Percentiles rank a stretch among this genome's conserved stretches.
Evolutionary conservation across 1,140 invertebrate genomes (phyloP).

Genomic region (Orussus abietinus): DNA sequence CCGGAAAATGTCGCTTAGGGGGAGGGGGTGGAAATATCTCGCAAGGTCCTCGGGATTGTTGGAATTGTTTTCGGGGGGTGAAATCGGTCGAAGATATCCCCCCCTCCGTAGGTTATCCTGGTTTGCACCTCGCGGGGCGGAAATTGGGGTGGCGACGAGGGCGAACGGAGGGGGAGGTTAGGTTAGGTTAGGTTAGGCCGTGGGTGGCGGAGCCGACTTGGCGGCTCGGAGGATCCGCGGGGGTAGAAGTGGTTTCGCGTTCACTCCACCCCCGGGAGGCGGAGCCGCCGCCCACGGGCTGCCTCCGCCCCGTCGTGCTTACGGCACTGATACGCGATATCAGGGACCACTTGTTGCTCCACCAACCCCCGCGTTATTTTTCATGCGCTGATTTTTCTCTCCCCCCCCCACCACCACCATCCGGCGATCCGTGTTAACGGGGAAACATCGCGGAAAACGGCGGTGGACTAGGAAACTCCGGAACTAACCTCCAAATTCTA

Average conservation of each 20-base stretch:
- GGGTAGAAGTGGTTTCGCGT: slow-evolving; percentile 17
- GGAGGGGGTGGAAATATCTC: too few species aligned
- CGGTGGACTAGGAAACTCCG: too few species aligned
- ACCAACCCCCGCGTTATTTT: slow-evolving; percentile 17
- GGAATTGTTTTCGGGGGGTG: too few species aligned
- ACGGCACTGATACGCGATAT: slow-evolving; percentile 50
- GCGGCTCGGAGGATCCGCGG: slow-evolving; percentile 20
- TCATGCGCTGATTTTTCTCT: slow-evolving; percentile 23
- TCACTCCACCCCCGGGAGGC: slow-evolving; percentile 42
- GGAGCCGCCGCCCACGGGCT: slow-evolving; percentile 33
- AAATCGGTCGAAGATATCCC: too few species aligned
- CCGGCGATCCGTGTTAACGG: slow-evolving; percentile 9
- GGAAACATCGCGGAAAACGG: too few species aligned
- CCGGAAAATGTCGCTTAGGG: too few species aligned
- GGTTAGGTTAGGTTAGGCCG: slow-evolving; percentile 9
- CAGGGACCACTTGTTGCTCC: slow-evolving; percentile 52
- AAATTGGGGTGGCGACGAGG: slow-evolving; percentile 24
- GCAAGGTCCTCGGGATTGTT: too few species aligned
- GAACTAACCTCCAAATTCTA: too few species aligned
- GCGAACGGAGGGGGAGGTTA: not conserved
- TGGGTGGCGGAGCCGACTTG: slow-evolving; percentile 22
- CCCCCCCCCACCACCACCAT: not conserved
- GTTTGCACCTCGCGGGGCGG: slow-evolving; percentile 2
- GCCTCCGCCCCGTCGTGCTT: slow-evolving; percentile 21
- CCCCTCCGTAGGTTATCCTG: too few species aligned